These are phyloP conservation scores for Sebastes steindachneri DNA, from an alignment of 2,797 vertebrate genomes.

Conservation along the genomic window DNA sequence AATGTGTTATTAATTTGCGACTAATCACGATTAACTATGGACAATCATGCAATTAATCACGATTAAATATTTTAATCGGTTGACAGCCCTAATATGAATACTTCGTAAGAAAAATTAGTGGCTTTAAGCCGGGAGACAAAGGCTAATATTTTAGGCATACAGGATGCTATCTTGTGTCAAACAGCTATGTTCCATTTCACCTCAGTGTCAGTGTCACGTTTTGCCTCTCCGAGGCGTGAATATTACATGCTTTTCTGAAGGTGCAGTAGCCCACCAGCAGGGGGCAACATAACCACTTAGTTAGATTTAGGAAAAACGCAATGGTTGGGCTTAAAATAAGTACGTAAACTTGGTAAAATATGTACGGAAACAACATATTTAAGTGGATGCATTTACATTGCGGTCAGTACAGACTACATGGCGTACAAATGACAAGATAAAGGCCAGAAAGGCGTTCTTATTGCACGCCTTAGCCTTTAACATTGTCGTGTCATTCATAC, in stretches of 20 bases:
- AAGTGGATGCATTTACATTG: background rate
- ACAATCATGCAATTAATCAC: accelerated
- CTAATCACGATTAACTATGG: no score
- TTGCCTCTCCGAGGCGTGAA: no score
- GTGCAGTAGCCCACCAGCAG: no score
- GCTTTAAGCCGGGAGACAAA: background rate
- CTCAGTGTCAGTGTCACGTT: background rate
- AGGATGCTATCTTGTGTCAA: background rate
- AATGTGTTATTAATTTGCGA: no score
- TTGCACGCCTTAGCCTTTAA: no score
- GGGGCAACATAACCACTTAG: no score
- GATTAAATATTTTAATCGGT: background rate
- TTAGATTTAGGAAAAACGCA: background rate
- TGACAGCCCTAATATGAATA: background rate
- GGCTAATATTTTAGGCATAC: background rate
- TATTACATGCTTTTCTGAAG: no score
- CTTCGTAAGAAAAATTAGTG: background rate
- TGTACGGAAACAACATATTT: background rate
- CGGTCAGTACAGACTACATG: no score
- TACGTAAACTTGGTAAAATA: background rate
- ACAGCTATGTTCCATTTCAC: background rate
- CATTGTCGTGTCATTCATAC: background rate
- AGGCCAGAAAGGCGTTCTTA: no score
- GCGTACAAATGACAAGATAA: no score
- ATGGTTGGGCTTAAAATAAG: background rate